phyloP scores from a whole-genome alignment of 2,888 invertebrate genomes.

The Andrena minutula region DNA sequence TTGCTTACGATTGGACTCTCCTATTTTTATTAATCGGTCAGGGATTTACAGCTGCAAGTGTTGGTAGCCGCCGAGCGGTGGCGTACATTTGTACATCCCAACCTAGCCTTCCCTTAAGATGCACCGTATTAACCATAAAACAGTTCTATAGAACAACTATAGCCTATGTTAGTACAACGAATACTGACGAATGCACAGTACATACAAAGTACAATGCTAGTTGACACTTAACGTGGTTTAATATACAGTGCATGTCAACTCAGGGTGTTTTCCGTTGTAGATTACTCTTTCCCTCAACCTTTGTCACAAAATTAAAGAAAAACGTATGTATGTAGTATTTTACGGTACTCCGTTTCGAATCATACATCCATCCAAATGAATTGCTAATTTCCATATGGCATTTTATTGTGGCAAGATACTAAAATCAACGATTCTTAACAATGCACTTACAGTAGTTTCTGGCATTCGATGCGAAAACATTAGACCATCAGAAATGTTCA shows the following conservation, averaged over 20 bases:
- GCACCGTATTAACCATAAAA: background rate
- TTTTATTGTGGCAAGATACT: background rate
- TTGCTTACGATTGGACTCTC: too few species aligned
- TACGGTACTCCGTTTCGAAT: background rate
- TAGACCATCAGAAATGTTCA: background rate
- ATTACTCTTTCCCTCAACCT: background rate
- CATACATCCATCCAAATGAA: constrained; percentile 10
- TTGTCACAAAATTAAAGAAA: background rate
- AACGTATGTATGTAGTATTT: constrained; percentile 7
- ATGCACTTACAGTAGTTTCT: background rate
- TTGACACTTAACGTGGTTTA: constrained; percentile 25
- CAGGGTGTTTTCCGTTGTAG: background rate
- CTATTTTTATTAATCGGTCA: too few species aligned
- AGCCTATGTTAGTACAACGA: background rate
- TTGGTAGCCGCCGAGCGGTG: too few species aligned
- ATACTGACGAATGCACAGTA: background rate
- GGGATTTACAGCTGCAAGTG: too few species aligned
- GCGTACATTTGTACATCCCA: too few species aligned
- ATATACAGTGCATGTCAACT: background rate
- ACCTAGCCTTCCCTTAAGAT: background rate
- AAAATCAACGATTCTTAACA: background rate
- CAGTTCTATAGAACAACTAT: constrained; percentile 15
- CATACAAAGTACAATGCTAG: background rate
- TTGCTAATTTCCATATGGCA: constrained; percentile 34
- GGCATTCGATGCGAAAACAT: background rate